Evolutionary conservation across 2,888 invertebrate genomes (phyloP).

Genomic region (Doris montereyensis): DNA sequence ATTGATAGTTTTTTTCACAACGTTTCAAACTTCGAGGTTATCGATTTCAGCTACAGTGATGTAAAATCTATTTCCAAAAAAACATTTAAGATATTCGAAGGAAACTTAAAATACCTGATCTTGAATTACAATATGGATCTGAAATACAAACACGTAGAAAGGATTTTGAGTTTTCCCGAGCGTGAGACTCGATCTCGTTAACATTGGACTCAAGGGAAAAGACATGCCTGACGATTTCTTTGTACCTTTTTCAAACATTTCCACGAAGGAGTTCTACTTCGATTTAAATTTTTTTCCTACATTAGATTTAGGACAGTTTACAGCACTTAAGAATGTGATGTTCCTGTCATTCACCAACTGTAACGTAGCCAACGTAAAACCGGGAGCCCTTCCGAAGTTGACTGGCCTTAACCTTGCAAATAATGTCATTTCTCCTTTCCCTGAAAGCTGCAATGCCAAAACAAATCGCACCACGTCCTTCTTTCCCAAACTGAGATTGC

Average conservation of each 20-base stretch:
- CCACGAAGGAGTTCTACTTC: conserved; percentile 14
- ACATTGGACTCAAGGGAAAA: neutral
- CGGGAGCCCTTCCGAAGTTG: neutral
- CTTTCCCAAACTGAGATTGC: neutral
- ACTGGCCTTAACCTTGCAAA: conserved; percentile 10
- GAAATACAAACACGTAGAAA: neutral
- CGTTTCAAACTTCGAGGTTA: conserved; percentile 10
- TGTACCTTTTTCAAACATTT: neutral
- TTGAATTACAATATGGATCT: conserved; percentile 24
- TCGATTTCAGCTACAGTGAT: conserved; percentile 28
- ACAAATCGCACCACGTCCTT: neutral
- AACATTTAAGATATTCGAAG: conserved; percentile 15
- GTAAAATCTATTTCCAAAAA: conserved; percentile 3
- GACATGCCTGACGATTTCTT: conserved; percentile 26
- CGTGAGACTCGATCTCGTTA: conserved; percentile 20
- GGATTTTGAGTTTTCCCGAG: conserved; percentile 22
- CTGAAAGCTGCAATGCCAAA: conserved; percentile 26
- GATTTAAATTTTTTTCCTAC: conserved; percentile 13
- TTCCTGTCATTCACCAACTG: conserved; percentile 3
- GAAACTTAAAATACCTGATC: conserved; percentile 24
- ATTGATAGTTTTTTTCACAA: conserved; percentile 33
- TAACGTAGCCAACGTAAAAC: neutral
- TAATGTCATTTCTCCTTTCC: conserved; percentile 32
- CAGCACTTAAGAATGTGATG: neutral
- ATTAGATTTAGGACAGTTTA: conserved; percentile 21